Percentiles rank a stretch among this genome's conserved stretches.
Conservation (phyloP, 1,140 invertebrate species). For the Lucilia cuprina region DNA sequence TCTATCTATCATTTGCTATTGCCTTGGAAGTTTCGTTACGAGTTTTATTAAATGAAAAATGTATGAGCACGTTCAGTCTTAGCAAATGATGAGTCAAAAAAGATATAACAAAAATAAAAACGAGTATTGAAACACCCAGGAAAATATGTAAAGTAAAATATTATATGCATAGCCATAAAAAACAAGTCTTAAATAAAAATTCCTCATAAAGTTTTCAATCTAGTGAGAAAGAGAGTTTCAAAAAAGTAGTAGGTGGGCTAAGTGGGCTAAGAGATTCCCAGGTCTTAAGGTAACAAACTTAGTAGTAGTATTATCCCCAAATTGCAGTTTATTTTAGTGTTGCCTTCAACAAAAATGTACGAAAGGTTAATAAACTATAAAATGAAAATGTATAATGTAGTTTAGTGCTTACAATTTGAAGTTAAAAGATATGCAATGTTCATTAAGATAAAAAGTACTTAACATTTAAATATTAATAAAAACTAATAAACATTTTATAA, state of each 20-base stretch:
- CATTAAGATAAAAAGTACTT: no score
- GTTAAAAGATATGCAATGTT: not conserved
- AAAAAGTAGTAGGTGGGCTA: not conserved
- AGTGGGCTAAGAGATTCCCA: no score
- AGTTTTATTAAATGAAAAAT: conserved; percentile 34
- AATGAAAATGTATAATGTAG: not conserved
- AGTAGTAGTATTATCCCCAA: no score
- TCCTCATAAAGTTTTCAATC: not conserved
- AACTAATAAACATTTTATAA: no score
- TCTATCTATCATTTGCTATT: conserved; percentile 28
- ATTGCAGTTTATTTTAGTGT: no score
- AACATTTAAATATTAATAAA: no score
- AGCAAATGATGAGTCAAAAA: not conserved
- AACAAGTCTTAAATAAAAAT: not conserved
- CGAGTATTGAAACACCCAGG: not conserved
- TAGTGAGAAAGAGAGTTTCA: no score
- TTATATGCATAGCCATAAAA: not conserved
- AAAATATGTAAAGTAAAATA: not conserved
- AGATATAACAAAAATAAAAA: not conserved
- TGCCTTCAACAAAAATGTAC: not conserved
- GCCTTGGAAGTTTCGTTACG: not conserved
- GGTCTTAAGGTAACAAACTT: no score
- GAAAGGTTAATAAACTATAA: not conserved
- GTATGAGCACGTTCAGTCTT: conserved; percentile 34
- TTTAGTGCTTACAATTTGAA: not conserved